These are phyloP conservation scores for Oreotragus oreotragus DNA, from an alignment of 2,113 vertebrate species.

Conservation along the genomic window DNA sequence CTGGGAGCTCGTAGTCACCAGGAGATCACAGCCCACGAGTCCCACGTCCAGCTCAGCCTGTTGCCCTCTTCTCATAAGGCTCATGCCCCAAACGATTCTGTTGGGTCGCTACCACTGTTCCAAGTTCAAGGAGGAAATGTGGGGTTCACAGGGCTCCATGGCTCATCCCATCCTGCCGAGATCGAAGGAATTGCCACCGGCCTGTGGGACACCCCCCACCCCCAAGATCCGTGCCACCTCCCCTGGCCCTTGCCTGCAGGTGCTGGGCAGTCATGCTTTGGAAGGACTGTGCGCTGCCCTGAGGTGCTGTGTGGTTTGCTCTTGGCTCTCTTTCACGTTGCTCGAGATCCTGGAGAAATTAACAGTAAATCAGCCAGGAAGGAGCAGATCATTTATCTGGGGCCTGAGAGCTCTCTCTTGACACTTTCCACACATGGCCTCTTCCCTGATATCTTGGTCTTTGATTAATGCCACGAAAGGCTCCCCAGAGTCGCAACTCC, in stretches of 20 bases:
- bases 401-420: neutral
- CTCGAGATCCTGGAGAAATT: slow-evolving; percentile 5
- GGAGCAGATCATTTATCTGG: neutral
- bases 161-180: neutral
- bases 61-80: neutral
- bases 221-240: neutral
- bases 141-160: neutral
- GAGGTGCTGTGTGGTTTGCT: neutral
- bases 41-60: neutral
- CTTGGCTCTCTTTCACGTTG: neutral
- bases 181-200: rapidly evolving
- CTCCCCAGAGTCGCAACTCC: neutral
- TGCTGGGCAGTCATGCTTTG: rapidly evolving
- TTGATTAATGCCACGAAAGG: neutral
- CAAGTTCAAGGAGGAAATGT: neutral
- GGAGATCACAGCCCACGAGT: neutral
- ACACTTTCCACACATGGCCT: neutral
- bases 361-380: neutral
- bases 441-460: neutral
- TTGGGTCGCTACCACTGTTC: rapidly evolving
- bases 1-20: neutral
- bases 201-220: rapidly evolving
- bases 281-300: rapidly evolving
- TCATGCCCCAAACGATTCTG: neutral
- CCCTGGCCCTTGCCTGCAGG: rapidly evolving